These are phyloP conservation scores for Apistogramma diplotaenia DNA, from an alignment of 2,113 vertebrate genomes.

Conservation along the genomic window DNA sequence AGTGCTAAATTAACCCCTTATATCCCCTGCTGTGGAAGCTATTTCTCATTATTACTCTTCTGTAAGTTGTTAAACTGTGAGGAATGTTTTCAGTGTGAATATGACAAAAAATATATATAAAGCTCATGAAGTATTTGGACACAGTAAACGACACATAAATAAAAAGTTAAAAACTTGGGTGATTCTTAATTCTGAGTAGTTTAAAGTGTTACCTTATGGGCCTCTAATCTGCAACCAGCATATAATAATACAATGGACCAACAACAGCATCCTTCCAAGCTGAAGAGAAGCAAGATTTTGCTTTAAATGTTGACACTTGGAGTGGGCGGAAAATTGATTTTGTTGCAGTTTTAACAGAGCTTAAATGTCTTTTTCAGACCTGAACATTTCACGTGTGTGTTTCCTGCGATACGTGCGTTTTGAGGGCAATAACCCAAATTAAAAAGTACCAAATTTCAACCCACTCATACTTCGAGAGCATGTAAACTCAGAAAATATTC, in stretches of 20 bases:
- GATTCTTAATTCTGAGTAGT: neutral
- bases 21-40: neutral
- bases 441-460: neutral
- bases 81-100: neutral
- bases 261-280: neutral
- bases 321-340: neutral
- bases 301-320: neutral
- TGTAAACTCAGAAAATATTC: neutral
- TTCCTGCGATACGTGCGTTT: neutral
- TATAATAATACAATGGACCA: neutral
- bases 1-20: neutral
- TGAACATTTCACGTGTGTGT: neutral
- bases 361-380: neutral
- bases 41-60: neutral
- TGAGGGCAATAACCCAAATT: neutral
- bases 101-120: neutral
- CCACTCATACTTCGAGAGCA: neutral
- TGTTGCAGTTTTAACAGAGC: accelerated
- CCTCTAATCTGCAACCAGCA: neutral
- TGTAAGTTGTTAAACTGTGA: neutral
- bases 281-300: neutral
- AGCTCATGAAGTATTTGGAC: neutral
- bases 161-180: too few relatives aligned
- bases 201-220: neutral
- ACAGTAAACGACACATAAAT: too few relatives aligned